Evolutionary conservation across 2,797 vertebrate species (phyloP).

Genomic region (Hydrolagus colliei): DNA sequence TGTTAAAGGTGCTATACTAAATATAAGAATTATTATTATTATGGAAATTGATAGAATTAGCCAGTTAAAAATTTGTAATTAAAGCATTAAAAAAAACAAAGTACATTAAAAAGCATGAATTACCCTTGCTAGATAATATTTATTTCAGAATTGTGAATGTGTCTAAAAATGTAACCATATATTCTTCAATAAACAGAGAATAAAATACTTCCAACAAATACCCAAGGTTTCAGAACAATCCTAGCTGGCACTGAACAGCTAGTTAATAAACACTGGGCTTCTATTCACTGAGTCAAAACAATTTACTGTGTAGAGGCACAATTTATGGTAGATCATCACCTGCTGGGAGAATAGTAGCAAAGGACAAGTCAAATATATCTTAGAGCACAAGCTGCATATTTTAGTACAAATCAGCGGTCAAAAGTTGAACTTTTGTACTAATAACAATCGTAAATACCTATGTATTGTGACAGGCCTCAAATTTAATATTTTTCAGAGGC

Average conservation of each 20-base stretch:
- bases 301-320: background rate
- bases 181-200: background rate
- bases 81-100: too few species aligned
- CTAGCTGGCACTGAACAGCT: background rate
- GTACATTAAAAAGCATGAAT: too few species aligned
- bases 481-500: constrained; percentile 26
- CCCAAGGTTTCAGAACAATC: background rate
- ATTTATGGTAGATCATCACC: background rate
- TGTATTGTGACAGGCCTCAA: constrained; percentile 23
- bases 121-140: too few species aligned
- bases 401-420: constrained; percentile 9
- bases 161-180: too few species aligned
- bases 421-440: constrained; percentile 16
- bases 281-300: background rate
- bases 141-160: too few species aligned
- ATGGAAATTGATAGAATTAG: too few species aligned
- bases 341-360: background rate
- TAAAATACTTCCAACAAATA: background rate
- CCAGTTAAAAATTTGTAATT: too few species aligned
- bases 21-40: too few species aligned
- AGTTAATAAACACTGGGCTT: background rate
- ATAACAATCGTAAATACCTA: constrained; percentile 10
- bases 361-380: background rate
- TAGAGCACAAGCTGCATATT: constrained; percentile 12
- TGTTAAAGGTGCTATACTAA: too few species aligned